Base-by-base conservation (phyloP, 1,140 invertebrate species). In the Cydia strobilella region DNA sequence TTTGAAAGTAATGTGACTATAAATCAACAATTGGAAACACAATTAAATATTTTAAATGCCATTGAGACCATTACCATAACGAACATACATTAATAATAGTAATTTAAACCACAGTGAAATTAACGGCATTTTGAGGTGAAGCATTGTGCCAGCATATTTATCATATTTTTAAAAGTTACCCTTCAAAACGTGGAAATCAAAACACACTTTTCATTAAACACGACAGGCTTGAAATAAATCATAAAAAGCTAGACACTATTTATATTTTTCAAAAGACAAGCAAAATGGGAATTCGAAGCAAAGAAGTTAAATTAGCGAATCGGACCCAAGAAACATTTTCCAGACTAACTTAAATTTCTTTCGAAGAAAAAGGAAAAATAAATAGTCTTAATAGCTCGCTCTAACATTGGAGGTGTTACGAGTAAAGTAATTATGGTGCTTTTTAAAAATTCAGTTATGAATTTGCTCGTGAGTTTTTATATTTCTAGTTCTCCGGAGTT, bases 341-440 rank as follows among this genome's bases (percentile, higher is more conserved):
- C 25, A 65, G 63, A 65, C 63, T 31, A 65, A 65, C 63, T 65
- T 65, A 15, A 65, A 65, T 65, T 65, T 65, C 63, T 65, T 65
- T 35, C 27, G 63, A 27, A 13, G 18, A 4, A n/a, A 51, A 51
- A n/a, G 25, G 18, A 65, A 65, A 27, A 31, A 62, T 15, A 63
- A 63, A 3, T 3, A 45, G 3, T 65, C 27, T 35, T 31, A 65
- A 35, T 35, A 65, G 25, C 27, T 65, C 10, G 59, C 20, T 18
- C 20, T 63, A 65, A 31, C 25, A 31, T 31, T 35, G 27, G 25
- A 65, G 63, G 63, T 31, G 63, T 65, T 65, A 31, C 25, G 25
- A 31, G 63, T 23, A 15, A 15, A 35, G 63, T 65, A 65, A 65
- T 65, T 65, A 65, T 65, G 27, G 10, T 10, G n/a, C 62, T 13